A percentile compares a stretch with the other conserved stretches of the same genome.
Conservation (phyloP, 1,140 invertebrate species). For the Heliothis subflexa region DNA sequence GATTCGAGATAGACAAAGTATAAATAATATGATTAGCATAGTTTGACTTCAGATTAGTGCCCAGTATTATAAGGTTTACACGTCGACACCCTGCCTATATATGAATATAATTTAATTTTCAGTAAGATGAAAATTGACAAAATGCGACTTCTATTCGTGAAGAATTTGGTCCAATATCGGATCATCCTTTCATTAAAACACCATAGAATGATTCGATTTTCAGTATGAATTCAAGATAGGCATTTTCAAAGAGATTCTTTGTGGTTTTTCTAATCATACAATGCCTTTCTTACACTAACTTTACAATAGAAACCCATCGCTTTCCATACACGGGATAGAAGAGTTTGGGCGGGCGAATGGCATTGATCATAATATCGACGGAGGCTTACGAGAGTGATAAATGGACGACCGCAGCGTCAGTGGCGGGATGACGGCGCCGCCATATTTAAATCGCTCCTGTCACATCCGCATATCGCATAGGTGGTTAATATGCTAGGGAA, state of each 20-base stretch:
- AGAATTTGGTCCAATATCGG: too few relatives aligned
- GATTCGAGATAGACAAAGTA: neutral
- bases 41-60: too few relatives aligned
- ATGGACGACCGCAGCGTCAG: slow-evolving; percentile 78
- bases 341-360: slow-evolving; percentile 69
- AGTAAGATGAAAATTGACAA: neutral
- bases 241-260: too few relatives aligned
- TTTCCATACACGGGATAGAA: slow-evolving; percentile 60
- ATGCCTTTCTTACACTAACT: neutral
- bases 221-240: too few relatives aligned
- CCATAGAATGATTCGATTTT: too few relatives aligned
- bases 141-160: too few relatives aligned
- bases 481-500: slow-evolving; percentile 44
- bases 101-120: neutral
- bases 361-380: slow-evolving; percentile 85
- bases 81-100: too few relatives aligned
- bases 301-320: slow-evolving; percentile 34
- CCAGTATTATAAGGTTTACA: too few relatives aligned
- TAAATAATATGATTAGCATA: too few relatives aligned
- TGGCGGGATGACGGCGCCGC: slow-evolving; percentile 77
- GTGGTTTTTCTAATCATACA: neutral
- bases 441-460: slow-evolving; percentile 83
- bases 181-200: too few relatives aligned
- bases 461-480: slow-evolving; percentile 70
- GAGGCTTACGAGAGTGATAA: slow-evolving; percentile 84